Evolutionary conservation across 1,140 invertebrate species (phyloP).

Genomic region (Drosophila teissieri): DNA sequence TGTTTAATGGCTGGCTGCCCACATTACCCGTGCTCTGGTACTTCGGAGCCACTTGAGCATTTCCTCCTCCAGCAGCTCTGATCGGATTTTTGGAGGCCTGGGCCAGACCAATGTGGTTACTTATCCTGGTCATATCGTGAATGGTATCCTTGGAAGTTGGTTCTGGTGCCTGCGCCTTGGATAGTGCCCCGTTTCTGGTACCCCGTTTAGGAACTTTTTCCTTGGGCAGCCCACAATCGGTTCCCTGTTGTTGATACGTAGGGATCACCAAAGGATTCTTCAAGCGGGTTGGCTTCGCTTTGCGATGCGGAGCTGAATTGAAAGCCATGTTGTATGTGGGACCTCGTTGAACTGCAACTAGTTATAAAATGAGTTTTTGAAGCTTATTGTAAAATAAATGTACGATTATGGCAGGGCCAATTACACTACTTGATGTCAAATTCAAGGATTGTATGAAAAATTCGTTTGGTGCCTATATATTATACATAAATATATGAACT

Average conservation of each 20-base stretch:
- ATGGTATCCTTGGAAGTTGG: not conserved
- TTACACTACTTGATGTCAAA: not conserved
- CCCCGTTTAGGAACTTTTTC: constrained; percentile 7
- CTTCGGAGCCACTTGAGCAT: not conserved
- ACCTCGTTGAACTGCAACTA: not conserved
- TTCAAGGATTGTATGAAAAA: not conserved
- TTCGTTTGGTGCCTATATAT: not conserved
- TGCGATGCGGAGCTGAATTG: constrained; percentile 5
- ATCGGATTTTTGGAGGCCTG: not conserved
- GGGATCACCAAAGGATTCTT: not conserved
- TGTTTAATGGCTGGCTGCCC: not conserved
- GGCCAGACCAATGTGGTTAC: not conserved
- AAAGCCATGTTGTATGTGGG: constrained; percentile 9
- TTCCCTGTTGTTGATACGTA: not conserved
- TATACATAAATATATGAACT: not conserved
- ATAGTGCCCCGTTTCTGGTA: not conserved
- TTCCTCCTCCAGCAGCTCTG: not conserved
- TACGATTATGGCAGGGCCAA: not conserved
- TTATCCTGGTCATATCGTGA: not conserved
- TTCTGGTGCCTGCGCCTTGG: not conserved
- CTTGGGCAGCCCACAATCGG: not conserved
- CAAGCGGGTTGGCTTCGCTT: constrained; percentile 1
- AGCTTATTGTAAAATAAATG: constrained; percentile 9
- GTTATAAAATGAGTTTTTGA: not conserved
- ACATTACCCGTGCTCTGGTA: not conserved